Conservation (phyloP, 2,888 invertebrate genomes). For the Herminia tarsipennalis region DNA sequence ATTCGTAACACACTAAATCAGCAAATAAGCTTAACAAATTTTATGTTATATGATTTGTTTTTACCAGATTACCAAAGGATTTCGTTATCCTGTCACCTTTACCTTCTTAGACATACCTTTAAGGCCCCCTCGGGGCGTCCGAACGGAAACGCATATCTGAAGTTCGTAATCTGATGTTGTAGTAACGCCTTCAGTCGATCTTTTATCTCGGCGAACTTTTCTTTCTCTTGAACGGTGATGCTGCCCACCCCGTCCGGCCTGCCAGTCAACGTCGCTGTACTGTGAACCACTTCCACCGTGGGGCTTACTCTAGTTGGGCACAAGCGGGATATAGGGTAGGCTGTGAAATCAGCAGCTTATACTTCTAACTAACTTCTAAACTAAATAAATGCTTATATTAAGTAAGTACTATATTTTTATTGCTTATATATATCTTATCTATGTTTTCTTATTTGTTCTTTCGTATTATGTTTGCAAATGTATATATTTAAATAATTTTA, state of each 20-base stretch:
- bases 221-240: constrained; percentile 98
- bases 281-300: constrained; percentile 81
- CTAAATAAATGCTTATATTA: constrained; percentile 4
- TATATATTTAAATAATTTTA: too few relatives aligned
- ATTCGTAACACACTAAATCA: too few relatives aligned
- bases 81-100: too few relatives aligned
- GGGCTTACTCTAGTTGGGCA: constrained; percentile 83
- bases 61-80: too few relatives aligned
- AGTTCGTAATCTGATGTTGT: constrained; percentile 99
- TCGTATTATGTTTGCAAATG: too few relatives aligned
- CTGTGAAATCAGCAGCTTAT: constrained; percentile 61
- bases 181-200: constrained; percentile 96
- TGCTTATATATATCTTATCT: too few relatives aligned
- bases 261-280: constrained; percentile 84
- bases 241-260: constrained; percentile 99
- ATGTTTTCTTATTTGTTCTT: not conserved
- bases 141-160: constrained; percentile 99
- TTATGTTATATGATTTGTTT: too few relatives aligned
- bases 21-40: too few relatives aligned
- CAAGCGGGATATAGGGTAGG: constrained; percentile 76
- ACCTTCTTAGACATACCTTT: constrained; percentile 82
- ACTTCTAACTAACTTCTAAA: constrained; percentile 11
- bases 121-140: constrained; percentile 99
- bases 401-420: too few relatives aligned
- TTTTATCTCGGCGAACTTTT: constrained; percentile 98